phyloP scores from a whole-genome alignment of 2,113 vertebrate species.

The Catharus minimus region DNA sequence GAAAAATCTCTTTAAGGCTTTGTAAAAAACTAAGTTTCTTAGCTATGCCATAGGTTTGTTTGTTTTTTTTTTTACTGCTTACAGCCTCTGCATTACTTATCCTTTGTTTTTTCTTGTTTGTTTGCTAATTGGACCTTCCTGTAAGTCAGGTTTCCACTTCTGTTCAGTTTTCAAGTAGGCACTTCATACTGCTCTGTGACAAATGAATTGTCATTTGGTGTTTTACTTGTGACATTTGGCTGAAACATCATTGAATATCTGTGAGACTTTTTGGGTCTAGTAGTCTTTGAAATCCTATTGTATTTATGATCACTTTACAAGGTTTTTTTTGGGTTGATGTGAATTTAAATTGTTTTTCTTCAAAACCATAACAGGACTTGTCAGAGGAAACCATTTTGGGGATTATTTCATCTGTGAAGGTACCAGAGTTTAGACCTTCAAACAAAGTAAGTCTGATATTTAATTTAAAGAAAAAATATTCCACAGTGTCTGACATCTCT shows the following conservation, averaged over 20 bases:
- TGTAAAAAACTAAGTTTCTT: not conserved
- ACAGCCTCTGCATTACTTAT: not conserved
- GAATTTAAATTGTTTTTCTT: constrained; percentile 11
- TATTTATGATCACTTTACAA: not conserved
- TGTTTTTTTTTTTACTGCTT: not conserved
- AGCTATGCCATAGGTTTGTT: not conserved
- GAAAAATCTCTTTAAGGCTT: not conserved
- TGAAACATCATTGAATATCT: not conserved
- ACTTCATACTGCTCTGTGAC: not conserved
- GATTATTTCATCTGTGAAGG: constrained; percentile 79
- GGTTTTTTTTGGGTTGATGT: not conserved
- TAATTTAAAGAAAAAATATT: not conserved
- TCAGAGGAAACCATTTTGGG: constrained; percentile 78
- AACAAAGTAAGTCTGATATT: constrained; percentile 81
- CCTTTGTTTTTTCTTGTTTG: not conserved
- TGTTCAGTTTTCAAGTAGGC: not conserved
- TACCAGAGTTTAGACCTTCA: constrained; percentile 91
- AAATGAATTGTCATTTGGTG: not conserved
- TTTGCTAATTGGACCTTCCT: not conserved
- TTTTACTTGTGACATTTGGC: not conserved
- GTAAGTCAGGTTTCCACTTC: not conserved
- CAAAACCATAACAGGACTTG: constrained; percentile 79
- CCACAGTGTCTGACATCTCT: not conserved
- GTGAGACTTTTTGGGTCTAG: not conserved
- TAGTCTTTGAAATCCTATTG: not conserved